A percentile compares a stretch with the other conserved stretches of the same genome.
Evolutionary conservation across 2,888 invertebrate genomes (phyloP).

Genomic region (Prosapia bicincta): DNA sequence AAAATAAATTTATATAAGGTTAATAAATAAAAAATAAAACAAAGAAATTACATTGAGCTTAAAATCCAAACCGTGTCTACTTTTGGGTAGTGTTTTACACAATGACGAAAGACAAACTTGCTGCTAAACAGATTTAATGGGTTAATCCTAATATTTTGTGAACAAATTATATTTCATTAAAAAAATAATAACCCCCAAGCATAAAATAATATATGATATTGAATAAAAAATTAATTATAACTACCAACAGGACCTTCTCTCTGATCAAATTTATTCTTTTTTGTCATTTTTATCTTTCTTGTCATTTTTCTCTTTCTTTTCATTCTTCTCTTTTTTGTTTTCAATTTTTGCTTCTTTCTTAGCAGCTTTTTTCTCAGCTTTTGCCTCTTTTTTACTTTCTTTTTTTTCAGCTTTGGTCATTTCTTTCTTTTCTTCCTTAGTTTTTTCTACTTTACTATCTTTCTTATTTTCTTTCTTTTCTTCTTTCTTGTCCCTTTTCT

Average conservation of each 20-base stretch:
- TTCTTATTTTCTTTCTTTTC: constrained; percentile 36
- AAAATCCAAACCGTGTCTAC: too few relatives aligned
- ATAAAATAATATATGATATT: background rate
- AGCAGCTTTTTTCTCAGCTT: constrained; percentile 49
- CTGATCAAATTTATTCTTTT: constrained; percentile 29
- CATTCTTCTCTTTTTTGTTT: constrained; percentile 57
- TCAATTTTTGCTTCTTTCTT: constrained; percentile 45
- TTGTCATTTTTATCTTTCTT: constrained; percentile 61
- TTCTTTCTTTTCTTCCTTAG: too few relatives aligned
- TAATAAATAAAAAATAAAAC: too few relatives aligned
- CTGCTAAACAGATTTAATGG: too few relatives aligned
- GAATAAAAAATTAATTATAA: background rate
- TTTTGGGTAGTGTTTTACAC: too few relatives aligned
- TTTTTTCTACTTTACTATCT: constrained; percentile 61
- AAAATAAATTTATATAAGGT: too few relatives aligned
- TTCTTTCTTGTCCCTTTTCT: constrained; percentile 30
- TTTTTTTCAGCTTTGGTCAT: constrained; percentile 67
- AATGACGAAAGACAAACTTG: too few relatives aligned
- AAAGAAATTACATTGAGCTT: too few relatives aligned
- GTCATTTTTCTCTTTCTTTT: constrained; percentile 65
- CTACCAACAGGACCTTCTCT: background rate
- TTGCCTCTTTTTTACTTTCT: constrained; percentile 60
- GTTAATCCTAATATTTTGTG: too few relatives aligned
- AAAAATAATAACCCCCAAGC: background rate
- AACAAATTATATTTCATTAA: too few relatives aligned